phyloP scores from a whole-genome alignment of 2,113 vertebrate species.

The Oryzias celebensis region DNA sequence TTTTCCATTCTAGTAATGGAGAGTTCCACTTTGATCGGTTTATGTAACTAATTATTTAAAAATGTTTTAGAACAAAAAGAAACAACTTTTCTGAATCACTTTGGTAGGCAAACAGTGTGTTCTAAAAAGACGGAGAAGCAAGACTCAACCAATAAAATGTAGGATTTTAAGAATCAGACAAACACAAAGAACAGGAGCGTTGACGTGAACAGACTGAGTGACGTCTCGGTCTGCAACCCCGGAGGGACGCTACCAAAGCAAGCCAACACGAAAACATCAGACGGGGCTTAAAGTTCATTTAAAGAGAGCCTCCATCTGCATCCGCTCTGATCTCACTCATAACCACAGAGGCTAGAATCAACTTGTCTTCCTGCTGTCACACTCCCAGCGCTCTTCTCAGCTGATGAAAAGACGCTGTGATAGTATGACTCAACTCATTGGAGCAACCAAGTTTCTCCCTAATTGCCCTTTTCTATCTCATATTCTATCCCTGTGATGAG shows the following conservation, averaged over 20 bases:
- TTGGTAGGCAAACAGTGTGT: too few relatives aligned
- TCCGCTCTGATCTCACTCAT: slow-evolving; percentile 25
- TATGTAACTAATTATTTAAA: too few relatives aligned
- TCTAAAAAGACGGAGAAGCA: too few relatives aligned
- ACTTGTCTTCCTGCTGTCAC: slow-evolving; percentile 17
- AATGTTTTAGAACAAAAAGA: too few relatives aligned
- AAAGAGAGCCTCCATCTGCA: slow-evolving; percentile 26
- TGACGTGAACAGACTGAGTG: slow-evolving; percentile 14
- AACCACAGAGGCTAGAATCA: slow-evolving; percentile 21
- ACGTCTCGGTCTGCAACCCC: slow-evolving; percentile 18
- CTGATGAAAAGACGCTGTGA: slow-evolving; percentile 7
- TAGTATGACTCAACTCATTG: neutral
- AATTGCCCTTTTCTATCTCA: too few relatives aligned
- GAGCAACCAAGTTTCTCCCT: too few relatives aligned
- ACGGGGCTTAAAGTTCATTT: slow-evolving; percentile 40
- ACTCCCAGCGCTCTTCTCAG: slow-evolving; percentile 14
- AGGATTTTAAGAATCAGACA: neutral
- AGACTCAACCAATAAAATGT: too few relatives aligned
- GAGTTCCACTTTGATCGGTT: too few relatives aligned
- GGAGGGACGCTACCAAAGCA: slow-evolving; percentile 34
- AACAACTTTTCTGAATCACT: too few relatives aligned
- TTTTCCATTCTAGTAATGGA: too few relatives aligned
- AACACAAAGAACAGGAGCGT: neutral
- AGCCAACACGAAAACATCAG: slow-evolving; percentile 41
- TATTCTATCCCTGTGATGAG: too few relatives aligned